Conservation (phyloP, 2,113 vertebrate genomes). For the Ailuropoda melanoleuca region DNA sequence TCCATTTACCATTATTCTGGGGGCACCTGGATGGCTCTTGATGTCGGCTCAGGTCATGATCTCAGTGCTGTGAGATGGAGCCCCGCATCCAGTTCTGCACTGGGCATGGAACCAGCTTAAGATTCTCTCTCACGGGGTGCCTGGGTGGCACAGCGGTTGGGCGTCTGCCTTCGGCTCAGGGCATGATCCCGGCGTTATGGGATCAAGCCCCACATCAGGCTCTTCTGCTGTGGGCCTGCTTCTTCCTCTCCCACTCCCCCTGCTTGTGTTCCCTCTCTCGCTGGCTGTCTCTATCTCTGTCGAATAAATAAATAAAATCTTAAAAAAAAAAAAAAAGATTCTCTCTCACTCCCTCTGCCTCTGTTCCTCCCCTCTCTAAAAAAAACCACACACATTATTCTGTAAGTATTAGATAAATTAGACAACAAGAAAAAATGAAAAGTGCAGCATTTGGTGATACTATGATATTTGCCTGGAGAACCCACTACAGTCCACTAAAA, state of each 20-base stretch:
- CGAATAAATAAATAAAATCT: no score
- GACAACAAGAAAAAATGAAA: not conserved
- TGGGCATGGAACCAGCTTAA: not conserved
- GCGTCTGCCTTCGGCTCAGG: no score
- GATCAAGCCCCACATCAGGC: no score
- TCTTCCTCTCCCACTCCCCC: no score
- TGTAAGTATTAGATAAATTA: not conserved
- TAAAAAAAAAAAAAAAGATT: no score
- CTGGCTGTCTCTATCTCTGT: no score
- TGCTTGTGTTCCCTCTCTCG: no score
- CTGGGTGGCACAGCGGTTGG: no score
- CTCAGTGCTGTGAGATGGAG: not conserved
- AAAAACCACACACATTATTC: not conserved
- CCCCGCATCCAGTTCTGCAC: fast-evolving
- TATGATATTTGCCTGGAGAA: not conserved
- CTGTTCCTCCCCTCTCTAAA: not conserved
- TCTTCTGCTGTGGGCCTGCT: no score
- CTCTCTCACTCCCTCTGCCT: not conserved
- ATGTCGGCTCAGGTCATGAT: not conserved
- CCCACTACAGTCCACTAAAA: not conserved
- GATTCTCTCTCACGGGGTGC: not conserved
- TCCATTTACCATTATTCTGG: not conserved
- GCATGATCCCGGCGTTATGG: no score
- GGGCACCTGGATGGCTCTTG: not conserved
- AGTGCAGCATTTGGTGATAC: not conserved